phyloP scores from a whole-genome alignment of 23 tunicate genomes.

The Trididemnum nubilum region DNA sequence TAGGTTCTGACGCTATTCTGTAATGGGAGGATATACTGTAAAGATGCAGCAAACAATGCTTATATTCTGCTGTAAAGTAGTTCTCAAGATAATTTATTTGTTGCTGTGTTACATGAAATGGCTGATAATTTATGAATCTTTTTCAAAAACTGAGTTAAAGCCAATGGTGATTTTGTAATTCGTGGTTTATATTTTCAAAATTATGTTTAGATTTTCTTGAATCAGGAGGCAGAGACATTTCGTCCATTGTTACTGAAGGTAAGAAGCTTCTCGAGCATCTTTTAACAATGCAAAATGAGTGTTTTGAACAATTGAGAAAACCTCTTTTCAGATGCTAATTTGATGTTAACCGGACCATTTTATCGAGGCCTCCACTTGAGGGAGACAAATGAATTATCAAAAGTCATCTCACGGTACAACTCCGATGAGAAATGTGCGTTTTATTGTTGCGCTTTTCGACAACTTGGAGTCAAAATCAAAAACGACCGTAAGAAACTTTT shows the following conservation, averaged over 20 bases:
- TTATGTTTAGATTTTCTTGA: background rate
- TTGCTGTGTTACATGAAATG: too few species aligned
- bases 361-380: background rate
- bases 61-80: too few species aligned
- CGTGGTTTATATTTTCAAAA: too few species aligned
- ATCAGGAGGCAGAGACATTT: background rate
- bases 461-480: background rate
- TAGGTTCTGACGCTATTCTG: too few species aligned
- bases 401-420: constrained; percentile 8
- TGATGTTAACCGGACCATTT: background rate
- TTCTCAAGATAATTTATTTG: too few species aligned
- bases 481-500: background rate
- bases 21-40: too few species aligned
- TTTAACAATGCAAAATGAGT: background rate
- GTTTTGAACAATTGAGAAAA: background rate
- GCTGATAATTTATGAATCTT: too few species aligned
- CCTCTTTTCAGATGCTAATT: background rate
- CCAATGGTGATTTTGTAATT: too few species aligned
- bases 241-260: background rate
- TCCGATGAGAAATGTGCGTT: constrained; percentile 37
- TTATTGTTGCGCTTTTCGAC: constrained; percentile 45
- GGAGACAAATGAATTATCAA: background rate
- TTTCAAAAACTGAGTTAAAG: too few species aligned
- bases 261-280: background rate
- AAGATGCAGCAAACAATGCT: too few species aligned